A percentile compares a stretch with the other conserved stretches of the same genome.
Evolutionary conservation across 2,113 vertebrate species (phyloP).

Genomic region (Rana temporaria): DNA sequence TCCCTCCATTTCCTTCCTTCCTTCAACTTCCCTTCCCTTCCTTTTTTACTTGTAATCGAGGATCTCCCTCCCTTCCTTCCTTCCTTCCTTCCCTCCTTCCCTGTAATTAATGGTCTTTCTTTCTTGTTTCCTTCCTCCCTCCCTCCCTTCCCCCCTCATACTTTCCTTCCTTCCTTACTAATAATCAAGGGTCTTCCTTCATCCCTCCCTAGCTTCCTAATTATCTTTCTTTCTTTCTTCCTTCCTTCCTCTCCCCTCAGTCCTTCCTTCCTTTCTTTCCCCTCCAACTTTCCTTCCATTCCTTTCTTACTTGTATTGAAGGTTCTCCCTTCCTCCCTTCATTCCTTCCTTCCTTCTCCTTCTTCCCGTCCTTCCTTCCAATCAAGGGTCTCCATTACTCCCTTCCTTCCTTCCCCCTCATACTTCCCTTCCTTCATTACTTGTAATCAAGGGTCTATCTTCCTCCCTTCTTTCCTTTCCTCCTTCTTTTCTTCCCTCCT

Average conservation of each 20-base stretch:
- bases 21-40: no score
- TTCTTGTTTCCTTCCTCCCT: neutral
- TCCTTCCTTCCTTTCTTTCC: no score
- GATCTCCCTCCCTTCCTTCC: no score
- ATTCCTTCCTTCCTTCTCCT: no score
- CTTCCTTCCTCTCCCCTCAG: neutral
- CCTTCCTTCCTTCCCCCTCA: no score
- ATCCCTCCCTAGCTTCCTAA: neutral
- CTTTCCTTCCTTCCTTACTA: neutral
- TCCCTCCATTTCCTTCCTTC: no score
- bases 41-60: no score
- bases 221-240: accelerated
- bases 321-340: no score
- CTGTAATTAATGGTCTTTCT: neutral
- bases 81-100: neutral
- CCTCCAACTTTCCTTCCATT: neutral
- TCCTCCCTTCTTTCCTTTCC: neutral
- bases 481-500: neutral
- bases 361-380: no score
- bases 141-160: neutral
- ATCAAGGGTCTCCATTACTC: no score
- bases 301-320: no score
- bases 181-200: neutral
- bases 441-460: neutral
- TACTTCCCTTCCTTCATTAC: no score